These are phyloP conservation scores for Agrotis ipsilon DNA, from an alignment of 2,888 invertebrate species.

Conservation along the genomic window DNA sequence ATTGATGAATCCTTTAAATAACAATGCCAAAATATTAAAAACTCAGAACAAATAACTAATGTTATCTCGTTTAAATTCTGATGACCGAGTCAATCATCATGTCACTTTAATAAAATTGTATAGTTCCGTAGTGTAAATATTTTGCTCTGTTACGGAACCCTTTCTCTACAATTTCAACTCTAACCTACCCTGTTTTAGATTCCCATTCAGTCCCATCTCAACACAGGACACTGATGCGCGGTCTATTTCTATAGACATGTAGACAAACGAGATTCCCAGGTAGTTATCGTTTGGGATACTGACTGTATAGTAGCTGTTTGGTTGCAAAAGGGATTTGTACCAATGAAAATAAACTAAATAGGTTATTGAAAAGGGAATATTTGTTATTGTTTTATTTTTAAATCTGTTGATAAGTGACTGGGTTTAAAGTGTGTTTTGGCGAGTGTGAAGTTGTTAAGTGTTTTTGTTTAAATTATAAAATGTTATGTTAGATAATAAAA, in stretches of 20 bases:
- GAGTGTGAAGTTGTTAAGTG: neutral
- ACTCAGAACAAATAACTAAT: too few relatives aligned
- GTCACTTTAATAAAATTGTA: too few relatives aligned
- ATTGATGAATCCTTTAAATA: too few relatives aligned
- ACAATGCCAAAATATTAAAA: too few relatives aligned
- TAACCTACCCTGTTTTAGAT: too few relatives aligned
- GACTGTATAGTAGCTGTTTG: slow-evolving; percentile 20
- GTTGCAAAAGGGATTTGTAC: slow-evolving; percentile 22
- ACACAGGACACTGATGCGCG: slow-evolving; percentile 45
- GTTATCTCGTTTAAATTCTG: too few relatives aligned
- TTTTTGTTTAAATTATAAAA: neutral
- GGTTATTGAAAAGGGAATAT: neutral
- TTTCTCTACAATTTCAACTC: too few relatives aligned
- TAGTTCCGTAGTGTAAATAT: too few relatives aligned
- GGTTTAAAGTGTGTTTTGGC: neutral
- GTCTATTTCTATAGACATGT: slow-evolving; percentile 33
- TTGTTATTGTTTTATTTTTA: slow-evolving; percentile 16
- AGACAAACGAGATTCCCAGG: slow-evolving; percentile 40
- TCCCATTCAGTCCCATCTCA: slow-evolving; percentile 47
- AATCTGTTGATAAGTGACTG: neutral
- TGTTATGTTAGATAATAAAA: too few relatives aligned
- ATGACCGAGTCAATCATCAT: too few relatives aligned
- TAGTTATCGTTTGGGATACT: slow-evolving; percentile 20
- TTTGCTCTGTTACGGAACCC: too few relatives aligned
- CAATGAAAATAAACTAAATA: slow-evolving; percentile 36